Evolutionary conservation across 2,113 vertebrate genomes (phyloP).

Genomic region (Xiphorhynchus elegans): DNA sequence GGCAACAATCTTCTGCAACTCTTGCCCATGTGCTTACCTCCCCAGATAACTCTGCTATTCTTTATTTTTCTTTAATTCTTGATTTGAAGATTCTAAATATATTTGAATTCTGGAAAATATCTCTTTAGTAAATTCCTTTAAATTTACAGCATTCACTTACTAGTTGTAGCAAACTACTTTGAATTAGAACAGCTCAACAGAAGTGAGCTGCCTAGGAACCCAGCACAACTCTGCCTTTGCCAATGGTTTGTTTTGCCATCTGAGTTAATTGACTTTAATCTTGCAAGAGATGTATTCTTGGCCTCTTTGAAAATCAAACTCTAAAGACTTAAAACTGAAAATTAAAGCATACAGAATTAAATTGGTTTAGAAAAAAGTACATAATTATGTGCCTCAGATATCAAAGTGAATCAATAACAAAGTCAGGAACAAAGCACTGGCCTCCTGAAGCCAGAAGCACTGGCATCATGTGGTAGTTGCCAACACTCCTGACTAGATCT

Average conservation of each 20-base stretch:
- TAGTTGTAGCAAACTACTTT: not conserved
- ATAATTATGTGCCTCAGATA: not conserved
- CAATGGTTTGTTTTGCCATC: not conserved
- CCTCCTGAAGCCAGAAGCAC: not conserved
- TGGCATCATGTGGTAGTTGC: not conserved
- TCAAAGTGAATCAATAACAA: not conserved
- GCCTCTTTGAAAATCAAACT: not conserved
- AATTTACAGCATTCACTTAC: not conserved
- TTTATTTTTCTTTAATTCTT: not conserved
- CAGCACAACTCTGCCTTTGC: not conserved
- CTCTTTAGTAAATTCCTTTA: not conserved
- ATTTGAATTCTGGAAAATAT: not conserved
- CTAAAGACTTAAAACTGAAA: not conserved
- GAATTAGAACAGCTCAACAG: not conserved
- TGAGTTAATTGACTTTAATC: not conserved
- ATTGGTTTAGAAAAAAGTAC: not conserved
- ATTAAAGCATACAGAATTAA: not conserved
- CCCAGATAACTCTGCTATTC: not conserved
- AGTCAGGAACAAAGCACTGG: not conserved
- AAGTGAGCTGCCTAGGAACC: not conserved
- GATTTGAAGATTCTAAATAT: not conserved
- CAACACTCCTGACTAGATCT: not conserved
- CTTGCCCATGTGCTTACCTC: not conserved
- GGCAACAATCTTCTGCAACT: not conserved
- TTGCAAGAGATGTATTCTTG: not conserved